phyloP scores from a whole-genome alignment of 2,113 vertebrate genomes.

The Oryzias woworae region DNA sequence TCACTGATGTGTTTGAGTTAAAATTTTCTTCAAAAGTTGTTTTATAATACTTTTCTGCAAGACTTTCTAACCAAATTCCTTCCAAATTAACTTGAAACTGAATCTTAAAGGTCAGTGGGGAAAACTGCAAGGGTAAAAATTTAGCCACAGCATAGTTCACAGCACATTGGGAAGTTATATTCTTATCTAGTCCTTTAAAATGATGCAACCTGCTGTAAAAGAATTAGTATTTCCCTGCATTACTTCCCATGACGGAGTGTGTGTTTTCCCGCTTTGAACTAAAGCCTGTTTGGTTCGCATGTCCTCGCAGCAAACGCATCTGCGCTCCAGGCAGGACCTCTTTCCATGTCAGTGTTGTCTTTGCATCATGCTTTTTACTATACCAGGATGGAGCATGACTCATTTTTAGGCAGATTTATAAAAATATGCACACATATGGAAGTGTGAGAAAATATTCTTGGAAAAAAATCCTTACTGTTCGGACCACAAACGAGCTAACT shows the following conservation, averaged over 20 bases:
- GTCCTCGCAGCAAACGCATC: slow-evolving; percentile 23
- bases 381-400: no score
- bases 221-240: slow-evolving; percentile 25
- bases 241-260: slow-evolving; percentile 18
- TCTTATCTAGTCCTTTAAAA: slow-evolving; percentile 24
- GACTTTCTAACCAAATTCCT: no score
- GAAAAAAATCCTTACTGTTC: no score
- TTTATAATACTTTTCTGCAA: no score
- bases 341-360: neutral
- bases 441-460: no score
- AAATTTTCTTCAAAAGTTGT: no score
- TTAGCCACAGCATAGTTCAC: slow-evolving; percentile 1
- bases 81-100: neutral
- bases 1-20: no score
- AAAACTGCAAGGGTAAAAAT: neutral
- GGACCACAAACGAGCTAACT: no score
- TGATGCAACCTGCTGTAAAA: slow-evolving; percentile 51
- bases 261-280: slow-evolving; percentile 29
- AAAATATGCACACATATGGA: no score
- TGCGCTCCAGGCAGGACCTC: slow-evolving; percentile 19
- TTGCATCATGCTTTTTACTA: neutral
- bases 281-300: slow-evolving; percentile 11
- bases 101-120: neutral
- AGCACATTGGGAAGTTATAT: slow-evolving; percentile 13
- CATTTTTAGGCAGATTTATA: no score